Percentiles rank a stretch among this genome's conserved stretches.
Evolutionary conservation across 2,797 vertebrate species (phyloP).

Genomic region (Typhlichthys subterraneus): DNA sequence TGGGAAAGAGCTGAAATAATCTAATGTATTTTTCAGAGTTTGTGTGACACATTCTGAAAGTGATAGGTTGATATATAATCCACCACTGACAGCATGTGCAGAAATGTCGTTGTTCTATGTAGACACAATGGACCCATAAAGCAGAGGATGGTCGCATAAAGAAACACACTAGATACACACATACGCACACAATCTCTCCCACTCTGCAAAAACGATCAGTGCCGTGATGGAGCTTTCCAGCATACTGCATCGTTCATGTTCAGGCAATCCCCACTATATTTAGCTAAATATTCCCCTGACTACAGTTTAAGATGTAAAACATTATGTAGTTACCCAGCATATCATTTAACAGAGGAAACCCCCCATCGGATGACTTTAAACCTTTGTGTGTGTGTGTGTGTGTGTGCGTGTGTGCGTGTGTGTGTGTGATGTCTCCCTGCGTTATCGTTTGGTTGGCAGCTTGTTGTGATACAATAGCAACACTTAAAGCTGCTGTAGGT

Average conservation of each 20-base stretch:
- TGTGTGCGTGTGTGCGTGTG: constrained; percentile 46
- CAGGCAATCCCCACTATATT: constrained; percentile 60
- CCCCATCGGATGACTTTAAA: constrained; percentile 30
- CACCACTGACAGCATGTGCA: constrained; percentile 31
- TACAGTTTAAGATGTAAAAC: constrained; percentile 66
- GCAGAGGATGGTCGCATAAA: constrained; percentile 32
- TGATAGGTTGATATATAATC: constrained; percentile 42
- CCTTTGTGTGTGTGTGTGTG: constrained; percentile 13
- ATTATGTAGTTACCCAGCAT: constrained; percentile 58
- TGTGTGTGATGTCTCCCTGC: constrained; percentile 52
- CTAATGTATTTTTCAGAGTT: constrained; percentile 48
- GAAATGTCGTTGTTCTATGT: constrained; percentile 59
- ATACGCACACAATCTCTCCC: constrained; percentile 14
- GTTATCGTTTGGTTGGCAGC: constrained; percentile 59
- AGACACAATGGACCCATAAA: constrained; percentile 50
- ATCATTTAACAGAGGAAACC: constrained; percentile 71
- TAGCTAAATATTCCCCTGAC: constrained; percentile 53
- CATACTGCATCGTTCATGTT: constrained; percentile 53
- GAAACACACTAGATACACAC: constrained; percentile 6
- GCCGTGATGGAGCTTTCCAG: constrained; percentile 54
- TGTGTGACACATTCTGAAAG: constrained; percentile 31
- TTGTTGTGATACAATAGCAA: constrained; percentile 65
- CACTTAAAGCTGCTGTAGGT: constrained; percentile 20
- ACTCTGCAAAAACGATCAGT: constrained; percentile 73
- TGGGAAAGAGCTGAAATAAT: constrained; percentile 8